phyloP scores from a whole-genome alignment of 2,888 invertebrate genomes.

The Cerastis leucographa region DNA sequence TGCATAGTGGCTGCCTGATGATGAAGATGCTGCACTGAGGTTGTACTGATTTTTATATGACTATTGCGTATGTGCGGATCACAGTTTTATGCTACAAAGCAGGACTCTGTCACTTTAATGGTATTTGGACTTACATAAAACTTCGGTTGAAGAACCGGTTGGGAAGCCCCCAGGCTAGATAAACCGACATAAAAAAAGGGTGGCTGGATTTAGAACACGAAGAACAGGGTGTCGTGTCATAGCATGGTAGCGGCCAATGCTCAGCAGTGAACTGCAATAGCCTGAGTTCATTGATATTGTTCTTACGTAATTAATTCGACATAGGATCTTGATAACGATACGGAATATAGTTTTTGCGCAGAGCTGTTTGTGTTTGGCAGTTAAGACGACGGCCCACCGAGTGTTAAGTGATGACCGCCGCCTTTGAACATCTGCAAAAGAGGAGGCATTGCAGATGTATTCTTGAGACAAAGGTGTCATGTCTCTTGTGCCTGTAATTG shows the following conservation, averaged over 20 bases:
- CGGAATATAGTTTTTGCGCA: neutral
- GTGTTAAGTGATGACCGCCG: slow-evolving; percentile 5
- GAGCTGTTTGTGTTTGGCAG: neutral
- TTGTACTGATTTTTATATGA: neutral
- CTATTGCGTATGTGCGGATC: neutral
- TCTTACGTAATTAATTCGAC: neutral
- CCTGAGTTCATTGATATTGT: neutral
- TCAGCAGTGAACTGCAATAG: neutral
- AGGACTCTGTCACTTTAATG: neutral
- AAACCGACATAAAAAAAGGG: neutral
- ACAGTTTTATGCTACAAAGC: neutral
- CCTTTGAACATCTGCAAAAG: neutral
- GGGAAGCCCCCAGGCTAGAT: neutral
- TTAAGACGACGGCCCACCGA: neutral
- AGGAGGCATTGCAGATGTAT: slow-evolving; percentile 2
- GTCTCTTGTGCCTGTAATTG: slow-evolving; percentile 10
- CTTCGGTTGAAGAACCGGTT: neutral
- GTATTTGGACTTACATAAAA: neutral
- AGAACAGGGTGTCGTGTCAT: neutral
- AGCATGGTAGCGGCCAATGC: neutral
- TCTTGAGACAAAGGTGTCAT: slow-evolving; percentile 1
- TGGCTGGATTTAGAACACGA: neutral
- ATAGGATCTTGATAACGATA: neutral
- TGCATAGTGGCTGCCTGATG: neutral
- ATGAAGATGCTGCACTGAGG: neutral